Evolutionary conservation across 2,888 invertebrate genomes (phyloP).

Genomic region (Arrhopalites spinosus): DNA sequence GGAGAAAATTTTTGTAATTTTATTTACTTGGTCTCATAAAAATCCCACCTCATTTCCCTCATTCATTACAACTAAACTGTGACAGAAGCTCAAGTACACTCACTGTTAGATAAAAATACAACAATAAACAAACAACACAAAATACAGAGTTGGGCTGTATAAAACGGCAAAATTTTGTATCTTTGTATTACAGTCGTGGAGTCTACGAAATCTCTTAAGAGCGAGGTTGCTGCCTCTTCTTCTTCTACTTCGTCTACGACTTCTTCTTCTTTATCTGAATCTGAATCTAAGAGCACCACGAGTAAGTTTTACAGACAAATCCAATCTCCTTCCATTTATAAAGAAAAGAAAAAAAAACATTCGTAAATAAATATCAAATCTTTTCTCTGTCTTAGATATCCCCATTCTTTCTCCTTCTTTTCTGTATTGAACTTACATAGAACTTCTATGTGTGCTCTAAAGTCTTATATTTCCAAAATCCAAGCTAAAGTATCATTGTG

Average conservation of each 20-base stretch:
- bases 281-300: slow-evolving; percentile 17
- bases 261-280: slow-evolving; percentile 26
- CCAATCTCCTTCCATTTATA: not conserved
- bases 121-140: slow-evolving; percentile 1
- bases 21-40: too few species aligned
- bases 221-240: slow-evolving; percentile 39
- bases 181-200: slow-evolving; percentile 48
- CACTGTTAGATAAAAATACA: not conserved
- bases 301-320: slow-evolving; percentile 29
- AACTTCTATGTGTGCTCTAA: too few species aligned
- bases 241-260: slow-evolving; percentile 5
- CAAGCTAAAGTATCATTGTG: too few species aligned
- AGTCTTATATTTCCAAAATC: too few species aligned
- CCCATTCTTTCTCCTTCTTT: not conserved
- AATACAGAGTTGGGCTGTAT: slow-evolving; percentile 12
- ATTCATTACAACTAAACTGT: slow-evolving; percentile 13
- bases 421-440: too few species aligned
- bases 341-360: not conserved
- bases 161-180: slow-evolving; percentile 9
- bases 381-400: slow-evolving; percentile 1
- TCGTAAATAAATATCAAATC: not conserved
- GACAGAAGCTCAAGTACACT: not conserved
- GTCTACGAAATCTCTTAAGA: slow-evolving; percentile 42
- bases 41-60: not conserved
- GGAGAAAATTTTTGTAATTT: too few species aligned